Evolutionary conservation across 2,113 vertebrate genomes (phyloP), one percentile per base, ranked within the genome.

Genomic region (Xiphophorus maculatus): DNA sequence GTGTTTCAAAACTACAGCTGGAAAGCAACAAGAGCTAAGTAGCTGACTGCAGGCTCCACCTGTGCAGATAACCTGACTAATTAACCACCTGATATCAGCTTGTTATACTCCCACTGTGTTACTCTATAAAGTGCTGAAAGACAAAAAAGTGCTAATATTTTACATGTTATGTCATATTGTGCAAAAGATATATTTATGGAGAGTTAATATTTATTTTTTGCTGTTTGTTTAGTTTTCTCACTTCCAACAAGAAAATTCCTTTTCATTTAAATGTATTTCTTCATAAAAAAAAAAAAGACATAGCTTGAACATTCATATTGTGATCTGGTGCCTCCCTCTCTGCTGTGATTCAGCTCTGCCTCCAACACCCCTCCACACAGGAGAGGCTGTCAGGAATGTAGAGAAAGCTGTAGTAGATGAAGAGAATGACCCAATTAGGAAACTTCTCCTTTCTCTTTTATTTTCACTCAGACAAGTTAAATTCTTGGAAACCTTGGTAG

Each of bases 281-380:
- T 63, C 30, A 19, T 15, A 25, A 66, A 7, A 35, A 25, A 66
- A 7, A n/a, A 35, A n/a, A 35, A n/a, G 64, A 33, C 7, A 5
- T 8, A 17, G 27, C 61, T 17, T 63, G 61, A 30, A 30, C 13
- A 63, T 30, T 28, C 7, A 25, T n/a, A 63, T 63, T 63, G 61
- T 29, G 13, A 29, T 30, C 27, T 2, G 35, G 2, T 40, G 7
- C 10, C 7, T 48, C 27, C n/a, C 65, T 67, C 65, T 66, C 65
- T 67, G 65, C 35, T 67, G 65, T 66, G 40, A 27, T 68, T 48
- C 66, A 68, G 66, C n/a, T 44, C 11, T 29, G n/a, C n/a, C 40
- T 28, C 66, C 5, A 44, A 30, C 14, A 3, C 2, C 13, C 29
- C 14, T 19, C 5, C 30, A 33, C 3, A 1, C 29, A 48, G 44